Percentiles rank a stretch among this genome's conserved stretches.
Evolutionary conservation across 2,888 invertebrate species (phyloP).

Genomic region (Osedax frankpressi): DNA sequence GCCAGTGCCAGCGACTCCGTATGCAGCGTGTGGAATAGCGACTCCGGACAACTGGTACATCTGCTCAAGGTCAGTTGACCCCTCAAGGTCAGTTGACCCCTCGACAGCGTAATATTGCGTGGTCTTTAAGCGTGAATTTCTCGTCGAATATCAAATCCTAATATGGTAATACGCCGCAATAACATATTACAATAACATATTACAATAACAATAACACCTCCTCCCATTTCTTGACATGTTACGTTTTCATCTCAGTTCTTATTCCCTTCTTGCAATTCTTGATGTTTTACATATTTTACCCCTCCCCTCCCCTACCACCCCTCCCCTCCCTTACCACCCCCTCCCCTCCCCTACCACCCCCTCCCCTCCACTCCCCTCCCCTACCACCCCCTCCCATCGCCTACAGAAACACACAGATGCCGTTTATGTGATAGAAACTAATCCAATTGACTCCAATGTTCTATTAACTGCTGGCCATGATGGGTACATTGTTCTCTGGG

Average conservation of each 20-base stretch:
- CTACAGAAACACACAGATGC: conserved; percentile 71
- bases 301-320: no score
- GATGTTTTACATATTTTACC: no score
- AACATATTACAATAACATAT: no score
- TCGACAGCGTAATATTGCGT: neutral
- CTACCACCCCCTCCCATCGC: neutral
- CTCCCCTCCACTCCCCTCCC: neutral
- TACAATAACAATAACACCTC: no score
- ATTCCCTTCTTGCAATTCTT: no score
- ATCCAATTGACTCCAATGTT: conserved; percentile 65
- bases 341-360: no score
- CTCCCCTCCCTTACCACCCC: no score
- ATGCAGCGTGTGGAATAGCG: conserved; percentile 61
- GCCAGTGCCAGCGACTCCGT: conserved; percentile 81
- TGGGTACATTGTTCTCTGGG: conserved; percentile 58
- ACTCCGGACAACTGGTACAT: conserved; percentile 45
- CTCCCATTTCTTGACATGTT: no score
- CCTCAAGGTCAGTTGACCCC: neutral
- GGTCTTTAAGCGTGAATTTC: neutral
- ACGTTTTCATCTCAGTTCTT: no score
- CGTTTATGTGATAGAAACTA: conserved; percentile 81
- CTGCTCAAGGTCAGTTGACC: conserved; percentile 48
- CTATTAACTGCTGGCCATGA: conserved; percentile 88
- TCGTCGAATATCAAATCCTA: no score
- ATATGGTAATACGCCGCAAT: no score